Conservation (phyloP, 2,797 vertebrate species). For the Odontamblyopus lacepedii region DNA sequence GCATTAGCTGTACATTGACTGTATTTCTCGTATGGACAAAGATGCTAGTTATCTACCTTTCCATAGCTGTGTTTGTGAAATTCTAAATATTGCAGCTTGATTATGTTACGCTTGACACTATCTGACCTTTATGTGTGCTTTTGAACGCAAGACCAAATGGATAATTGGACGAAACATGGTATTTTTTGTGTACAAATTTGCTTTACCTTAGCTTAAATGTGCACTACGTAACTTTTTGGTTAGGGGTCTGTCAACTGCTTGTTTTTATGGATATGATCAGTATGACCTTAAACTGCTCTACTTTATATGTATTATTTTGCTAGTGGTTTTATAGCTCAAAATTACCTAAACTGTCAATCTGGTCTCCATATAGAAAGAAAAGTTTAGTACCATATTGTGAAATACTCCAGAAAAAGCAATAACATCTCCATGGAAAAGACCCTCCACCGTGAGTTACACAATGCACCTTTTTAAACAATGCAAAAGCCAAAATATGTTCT, state of each 20-base stretch:
- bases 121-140: conserved; percentile 46
- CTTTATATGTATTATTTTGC: too few relatives aligned
- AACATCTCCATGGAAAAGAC: too few relatives aligned
- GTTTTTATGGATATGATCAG: too few relatives aligned
- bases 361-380: too few relatives aligned
- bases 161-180: conserved; percentile 5
- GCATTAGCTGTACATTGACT: conserved; percentile 50
- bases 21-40: conserved; percentile 42
- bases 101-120: conserved; percentile 45
- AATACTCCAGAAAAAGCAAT: too few relatives aligned
- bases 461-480: conserved; percentile 20
- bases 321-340: too few relatives aligned
- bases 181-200: conserved; percentile 37
- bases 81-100: conserved; percentile 54
- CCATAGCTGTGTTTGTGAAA: conserved; percentile 60
- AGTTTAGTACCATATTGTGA: too few relatives aligned
- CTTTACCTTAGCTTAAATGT: neutral
- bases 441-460: too few relatives aligned
- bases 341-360: too few relatives aligned
- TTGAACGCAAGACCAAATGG: conserved; percentile 44
- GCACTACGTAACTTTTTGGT: too few relatives aligned
- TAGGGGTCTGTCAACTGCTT: too few relatives aligned
- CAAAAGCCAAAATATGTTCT: conserved; percentile 38
- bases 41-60: conserved; percentile 42
- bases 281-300: too few relatives aligned